Evolutionary conservation across 2,888 invertebrate genomes (phyloP), one percentile per base, ranked within the genome.

Genomic region (Eupithecia tripunctaria): DNA sequence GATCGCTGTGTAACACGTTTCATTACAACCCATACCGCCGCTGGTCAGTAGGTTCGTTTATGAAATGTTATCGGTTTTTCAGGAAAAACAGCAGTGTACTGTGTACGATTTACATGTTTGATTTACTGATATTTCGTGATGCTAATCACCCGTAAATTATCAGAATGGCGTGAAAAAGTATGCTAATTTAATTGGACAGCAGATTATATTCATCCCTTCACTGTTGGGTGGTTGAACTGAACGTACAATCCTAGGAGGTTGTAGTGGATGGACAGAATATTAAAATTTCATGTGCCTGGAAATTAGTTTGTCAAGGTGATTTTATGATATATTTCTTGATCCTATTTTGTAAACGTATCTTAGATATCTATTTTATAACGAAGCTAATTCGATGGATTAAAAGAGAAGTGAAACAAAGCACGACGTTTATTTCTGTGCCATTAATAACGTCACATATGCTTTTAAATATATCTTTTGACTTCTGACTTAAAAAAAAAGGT

Each of bases 171-270:
- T 12, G 59, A 64, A 68, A 68, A 15, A 21, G 15, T 25, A 72
- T 69, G 62, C n/a, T 43, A 47, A 64, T 70, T 70, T 70, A 41
- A 70, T 67, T 70, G 59, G 27, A 67, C 43, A 27, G 29, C 7
- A 65, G 62, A 51, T 38, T 62, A 56, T 18, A 73, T 70, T 73
- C 62, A 70, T 69, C 36, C 43, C 72, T 43, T 21, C 41, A 43
- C 21, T 41, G 6, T 18, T 21, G 56, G 51, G 25, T 56, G n/a
- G 32, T 43, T 62, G 43, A 66, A 67, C 67, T 43, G 36, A 66
- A 67, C 69, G 69, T 70, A 67, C 29, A 14, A 71, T 67, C 43
- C 6, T 21, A 10, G 47, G 21, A 51, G 21, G 10, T 51, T 51
- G 7, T 10, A 1, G 21, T 51, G n/a, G 21, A 21, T 51, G 47